A percentile compares a stretch with the other conserved stretches of the same genome.
These are phyloP conservation scores for Lepilemur septentrionalis DNA, from an alignment of 2,797 vertebrate species.

Conservation along the genomic window DNA sequence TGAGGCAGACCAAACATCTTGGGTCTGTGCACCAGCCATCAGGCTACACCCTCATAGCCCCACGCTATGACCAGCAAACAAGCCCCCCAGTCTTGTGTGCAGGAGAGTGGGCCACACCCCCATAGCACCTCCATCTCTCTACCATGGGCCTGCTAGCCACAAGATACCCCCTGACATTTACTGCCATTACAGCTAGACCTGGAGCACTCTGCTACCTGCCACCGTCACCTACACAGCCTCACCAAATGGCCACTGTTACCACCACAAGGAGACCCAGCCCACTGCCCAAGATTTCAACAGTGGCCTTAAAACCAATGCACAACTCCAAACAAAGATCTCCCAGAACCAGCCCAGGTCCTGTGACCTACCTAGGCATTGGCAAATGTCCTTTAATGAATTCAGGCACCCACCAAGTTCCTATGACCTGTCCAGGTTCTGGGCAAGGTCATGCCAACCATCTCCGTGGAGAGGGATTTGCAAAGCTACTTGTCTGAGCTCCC, in stretches of 20 bases:
- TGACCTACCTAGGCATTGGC: not conserved
- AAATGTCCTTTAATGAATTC: not conserved
- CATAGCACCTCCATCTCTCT: not conserved
- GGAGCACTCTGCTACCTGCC: not conserved
- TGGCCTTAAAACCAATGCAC: not conserved
- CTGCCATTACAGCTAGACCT: not conserved
- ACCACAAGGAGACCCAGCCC: not conserved
- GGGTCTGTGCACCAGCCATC: too few species aligned
- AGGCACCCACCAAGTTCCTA: not conserved
- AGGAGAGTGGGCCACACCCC: too few species aligned
- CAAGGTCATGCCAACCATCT: not conserved
- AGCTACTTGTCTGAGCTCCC: not conserved
- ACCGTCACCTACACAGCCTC: not conserved
- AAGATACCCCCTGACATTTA: not conserved
- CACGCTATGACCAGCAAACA: too few species aligned
- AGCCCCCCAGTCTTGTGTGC: too few species aligned
- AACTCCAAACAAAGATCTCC: not conserved
- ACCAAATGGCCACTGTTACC: too few species aligned
- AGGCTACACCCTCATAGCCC: not conserved
- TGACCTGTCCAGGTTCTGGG: not conserved
- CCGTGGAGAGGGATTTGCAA: not conserved
- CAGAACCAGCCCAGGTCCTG: not conserved
- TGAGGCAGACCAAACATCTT: not conserved
- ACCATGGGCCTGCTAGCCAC: not conserved
- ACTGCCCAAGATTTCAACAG: not conserved